phyloP scores from a whole-genome alignment of 1,140 invertebrate species.

The Epicauta chinensis region DNA sequence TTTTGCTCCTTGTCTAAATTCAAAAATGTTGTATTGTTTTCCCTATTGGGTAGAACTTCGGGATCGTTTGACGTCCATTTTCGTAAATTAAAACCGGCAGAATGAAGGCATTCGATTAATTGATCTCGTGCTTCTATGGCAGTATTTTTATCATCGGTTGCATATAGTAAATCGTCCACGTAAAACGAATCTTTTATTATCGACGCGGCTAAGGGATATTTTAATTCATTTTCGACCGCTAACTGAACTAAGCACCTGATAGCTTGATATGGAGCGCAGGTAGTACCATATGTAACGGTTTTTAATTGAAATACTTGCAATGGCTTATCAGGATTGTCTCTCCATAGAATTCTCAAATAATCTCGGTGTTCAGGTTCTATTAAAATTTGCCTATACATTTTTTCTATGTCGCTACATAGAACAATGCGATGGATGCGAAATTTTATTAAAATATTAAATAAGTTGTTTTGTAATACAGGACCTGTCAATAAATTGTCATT shows the following conservation, averaged over 20 bases:
- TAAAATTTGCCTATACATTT: conserved; percentile 41
- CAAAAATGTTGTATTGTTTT: too few relatives aligned
- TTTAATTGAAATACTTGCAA: conserved; percentile 27
- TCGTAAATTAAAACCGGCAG: conserved; percentile 22
- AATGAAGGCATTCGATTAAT: conserved; percentile 10
- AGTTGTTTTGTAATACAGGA: conserved; percentile 33
- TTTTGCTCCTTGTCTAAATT: too few relatives aligned
- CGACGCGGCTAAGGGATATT: conserved; percentile 25
- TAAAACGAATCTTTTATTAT: conserved; percentile 41
- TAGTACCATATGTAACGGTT: conserved; percentile 38
- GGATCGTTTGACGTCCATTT: conserved; percentile 34
- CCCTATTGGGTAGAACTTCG: too few relatives aligned
- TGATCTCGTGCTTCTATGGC: conserved; percentile 27
- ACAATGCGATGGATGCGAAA: conserved; percentile 33
- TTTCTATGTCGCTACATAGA: conserved; percentile 38
- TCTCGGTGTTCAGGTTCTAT: conserved; percentile 30
- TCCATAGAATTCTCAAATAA: conserved; percentile 41
- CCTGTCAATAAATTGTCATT: conserved; percentile 31
- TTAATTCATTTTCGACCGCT: conserved; percentile 20
- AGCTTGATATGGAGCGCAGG: conserved; percentile 36
- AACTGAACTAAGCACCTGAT: conserved; percentile 35
- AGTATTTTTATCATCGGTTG: conserved; percentile 43
- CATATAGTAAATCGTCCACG: too few relatives aligned
- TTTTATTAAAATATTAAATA: conserved; percentile 30
- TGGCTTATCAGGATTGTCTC: conserved; percentile 15